Conservation (phyloP, 2,113 vertebrate genomes). For the Proteles cristata region DNA sequence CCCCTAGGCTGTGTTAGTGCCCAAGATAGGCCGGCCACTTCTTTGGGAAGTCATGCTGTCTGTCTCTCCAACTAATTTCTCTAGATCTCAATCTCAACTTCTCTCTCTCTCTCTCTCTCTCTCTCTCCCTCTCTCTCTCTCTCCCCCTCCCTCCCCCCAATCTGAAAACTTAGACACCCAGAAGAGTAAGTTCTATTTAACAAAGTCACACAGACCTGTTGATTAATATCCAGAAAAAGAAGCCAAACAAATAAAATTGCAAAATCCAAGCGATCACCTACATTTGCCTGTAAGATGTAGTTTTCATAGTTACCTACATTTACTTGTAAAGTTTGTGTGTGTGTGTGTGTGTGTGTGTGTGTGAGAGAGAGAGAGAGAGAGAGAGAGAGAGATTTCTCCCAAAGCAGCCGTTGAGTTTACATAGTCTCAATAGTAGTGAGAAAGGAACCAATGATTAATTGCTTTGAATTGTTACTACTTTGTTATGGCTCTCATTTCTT, state of each 20-base stretch:
- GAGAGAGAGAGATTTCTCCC: neutral
- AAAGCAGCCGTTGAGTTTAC: neutral
- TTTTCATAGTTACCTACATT: neutral
- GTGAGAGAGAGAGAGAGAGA: no score
- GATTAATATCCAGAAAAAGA: neutral
- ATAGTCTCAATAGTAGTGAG: neutral
- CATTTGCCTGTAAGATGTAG: no score
- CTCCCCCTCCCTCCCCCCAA: neutral
- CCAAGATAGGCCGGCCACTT: rapidly evolving
- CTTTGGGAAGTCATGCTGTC: neutral
- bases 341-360: no score
- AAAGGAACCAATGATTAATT: neutral
- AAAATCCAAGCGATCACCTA: neutral
- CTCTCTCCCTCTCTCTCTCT: neutral
- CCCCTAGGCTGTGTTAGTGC: rapidly evolving
- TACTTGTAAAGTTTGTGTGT: neutral
- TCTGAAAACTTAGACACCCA: neutral
- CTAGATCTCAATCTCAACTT: neutral
- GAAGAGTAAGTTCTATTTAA: neutral
- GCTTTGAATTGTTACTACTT: neutral
- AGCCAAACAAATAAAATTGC: neutral
- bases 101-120: no score
- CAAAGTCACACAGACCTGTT: constrained; percentile 40
- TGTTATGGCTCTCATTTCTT: neutral
- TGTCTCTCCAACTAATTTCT: neutral